Base-by-base conservation (phyloP, 2,113 vertebrate species). In the Equus quagga region DNA sequence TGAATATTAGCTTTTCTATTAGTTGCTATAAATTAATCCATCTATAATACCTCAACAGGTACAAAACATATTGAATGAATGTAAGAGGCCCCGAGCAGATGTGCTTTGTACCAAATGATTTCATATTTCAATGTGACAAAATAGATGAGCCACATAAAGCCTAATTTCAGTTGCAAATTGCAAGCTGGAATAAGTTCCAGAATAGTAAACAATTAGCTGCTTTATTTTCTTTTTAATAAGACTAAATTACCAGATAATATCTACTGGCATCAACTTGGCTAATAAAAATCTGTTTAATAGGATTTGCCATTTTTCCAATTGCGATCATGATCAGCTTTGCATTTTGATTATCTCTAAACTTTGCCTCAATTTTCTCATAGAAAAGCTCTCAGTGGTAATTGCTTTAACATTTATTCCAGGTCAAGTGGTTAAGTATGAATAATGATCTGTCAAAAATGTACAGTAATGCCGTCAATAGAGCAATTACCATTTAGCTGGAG, bases 391-490 rank as follows among this genome's bases (percentile, higher is more conserved):
- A 98, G 98, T 98, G 98, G 98, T 99, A 99, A 99, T 99, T 99
- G 99, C 99, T 99, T 99, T 99, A 99, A 99, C 99, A 99, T 99
- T 99, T 99, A 99, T 99, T 99, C 99, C 99, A 99, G 99, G 99
- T 99, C 99, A 99, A 99, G 99, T 99, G 99, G 99, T 99, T 99
- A 99, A 99, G 99, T 99, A 99, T 99, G 99, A 99, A 99, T 99
- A 99, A 99, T 99, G 99, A 99, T 99, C 99, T 99, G 99, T 99
- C 99, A 99, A 99, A 99, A 99, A 98, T 97, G 98, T 99, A 99
- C 99, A 99, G 99, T 99, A 99, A 98, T 98, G 98, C 98, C 99
- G 99, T 99, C 99, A 99, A 99, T 99, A 99, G 99, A 99, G 99
- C 99, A 99, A 99, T 99, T 99, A 99, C 98, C 98, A 99, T 99